Base-by-base conservation (phyloP, 2,797 vertebrate species). In the Thamnophis elegans region DNA sequence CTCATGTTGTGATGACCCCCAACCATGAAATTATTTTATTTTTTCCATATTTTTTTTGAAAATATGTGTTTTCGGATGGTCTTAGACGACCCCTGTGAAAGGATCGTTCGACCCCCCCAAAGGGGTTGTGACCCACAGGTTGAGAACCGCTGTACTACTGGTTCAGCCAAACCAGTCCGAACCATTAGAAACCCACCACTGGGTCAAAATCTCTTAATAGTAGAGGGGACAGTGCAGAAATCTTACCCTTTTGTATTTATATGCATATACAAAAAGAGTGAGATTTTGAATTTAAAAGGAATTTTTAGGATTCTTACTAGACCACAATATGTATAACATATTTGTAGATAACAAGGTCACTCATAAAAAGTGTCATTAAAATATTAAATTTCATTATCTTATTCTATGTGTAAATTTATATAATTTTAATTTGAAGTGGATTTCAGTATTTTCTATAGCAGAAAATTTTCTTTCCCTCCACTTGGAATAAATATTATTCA, bases 401-500 rank as follows among this genome's bases (percentile, higher is more conserved):
- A 82, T 20, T 42, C 22, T 25, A 82, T 82, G 22, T 12, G 20
- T 82, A 47, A 82, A 82, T 11, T 90, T 54, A 87, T 58, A 36
- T 58, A 1, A n/a, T 42, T 92, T 85, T 54, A 36, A 0, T 92
- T 85, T 92, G 47, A 90, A 3, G 7, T 90, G 91, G 55, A 87
- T 92, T 92, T 18, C 58, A 1, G 13, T 87, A 1, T 89, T 94
- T 94, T 92, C 58, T 88, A 54, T 93, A 51, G 89, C 68, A 51
- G 42, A 93, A 94, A 2, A 55, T 91, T 22, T 85, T 85, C 51
- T 87, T 91, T 89, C 25, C 56, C 53, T 20, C 58, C 22, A 36
- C 54, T 89, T 95, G 36, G 60, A 78, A 94, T 92, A 88, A 59
- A 0, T 3, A 6, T 1, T 4, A 93, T 94, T 94, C 65, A 9